Base-by-base conservation (phyloP, 2,797 vertebrate species). In the Mionectes olivaceus region DNA sequence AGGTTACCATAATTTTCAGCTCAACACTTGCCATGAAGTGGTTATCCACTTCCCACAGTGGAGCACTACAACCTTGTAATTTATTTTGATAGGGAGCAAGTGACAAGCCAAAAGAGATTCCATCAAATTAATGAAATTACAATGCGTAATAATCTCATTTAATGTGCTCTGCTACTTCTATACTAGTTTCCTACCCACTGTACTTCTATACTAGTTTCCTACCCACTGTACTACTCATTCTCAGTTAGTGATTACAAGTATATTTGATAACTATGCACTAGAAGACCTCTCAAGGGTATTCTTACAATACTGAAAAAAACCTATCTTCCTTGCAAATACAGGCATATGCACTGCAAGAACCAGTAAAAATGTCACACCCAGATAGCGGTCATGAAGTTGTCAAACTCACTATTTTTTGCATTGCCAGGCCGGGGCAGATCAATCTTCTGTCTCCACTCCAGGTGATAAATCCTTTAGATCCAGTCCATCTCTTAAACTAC, bases 41-140 rank as follows among this genome's bases (percentile, higher is more conserved):
- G n/a, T 89, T 90, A 74, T 82, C 68, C 44, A 59, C 77, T 79
- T 49, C 77, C 49, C 68, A 77, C 61, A 60, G 17, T 32, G 37
- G 7, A 91, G 33, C 14, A 47, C 56, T 87, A 43, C 1, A 6
- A 17, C 8, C 41, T 87, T 70, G 59, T 43, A 67, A 79, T 90
- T 91, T 73, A 65, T 93, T 96, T 88, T 94, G 59, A 69, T 55
- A 65, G 14, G 53, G 53, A 92, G 21, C 41, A 93, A 81, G 49
- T 56, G 65, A 73, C 47, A 84, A 90, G 8, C 15, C 65, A 73
- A 65, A 83, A 86, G 39, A 83, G 7, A 70, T 79, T 83, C 53
- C 37, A 63, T 49, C 39, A 25, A 55, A 52, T 63, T 79, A 88
- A 86, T 86, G 87, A 90, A 88, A 88, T 88, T 79, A 83, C 37